Evolutionary conservation across 2,888 invertebrate species (phyloP).

Genomic region (Eumerus sabulonum): DNA sequence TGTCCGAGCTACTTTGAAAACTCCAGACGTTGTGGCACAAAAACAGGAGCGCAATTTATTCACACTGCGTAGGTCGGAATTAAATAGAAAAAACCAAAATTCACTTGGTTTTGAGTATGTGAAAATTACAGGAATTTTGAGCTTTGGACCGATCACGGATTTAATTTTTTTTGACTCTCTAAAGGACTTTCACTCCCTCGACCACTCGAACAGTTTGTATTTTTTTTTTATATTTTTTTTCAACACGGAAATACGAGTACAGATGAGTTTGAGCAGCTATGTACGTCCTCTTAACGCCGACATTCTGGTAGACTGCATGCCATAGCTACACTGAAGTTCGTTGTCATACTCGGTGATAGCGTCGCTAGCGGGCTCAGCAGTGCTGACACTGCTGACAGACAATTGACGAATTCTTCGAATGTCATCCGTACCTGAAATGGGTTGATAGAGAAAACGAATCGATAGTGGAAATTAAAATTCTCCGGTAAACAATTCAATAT

Average conservation of each 20-base stretch:
- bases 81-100: neutral
- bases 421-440: slow-evolving; percentile 46
- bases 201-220: too few species aligned
- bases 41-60: too few species aligned
- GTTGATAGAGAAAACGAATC: slow-evolving; percentile 11
- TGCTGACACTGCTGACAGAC: slow-evolving; percentile 1
- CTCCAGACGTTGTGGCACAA: neutral
- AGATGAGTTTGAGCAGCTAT: too few species aligned
- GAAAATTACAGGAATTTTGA: too few species aligned
- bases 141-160: too few species aligned
- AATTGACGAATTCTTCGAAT: slow-evolving; percentile 7
- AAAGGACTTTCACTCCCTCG: too few species aligned
- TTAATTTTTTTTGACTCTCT: too few species aligned
- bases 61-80: slow-evolving; percentile 3
- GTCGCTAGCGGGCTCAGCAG: neutral
- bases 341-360: slow-evolving; percentile 3
- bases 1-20: slow-evolving; percentile 1
- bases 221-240: too few species aligned
- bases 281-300: too few species aligned
- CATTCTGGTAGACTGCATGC: slow-evolving; percentile 28
- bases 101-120: too few species aligned
- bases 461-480: slow-evolving; percentile 25
- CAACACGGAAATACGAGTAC: too few species aligned
- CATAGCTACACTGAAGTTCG: slow-evolving; percentile 46
- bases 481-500: slow-evolving; percentile 12